Base-by-base conservation (phyloP, 37 sponge, comb jelly and placozoan species). In the Halisarca cf. caerulea region DNA sequence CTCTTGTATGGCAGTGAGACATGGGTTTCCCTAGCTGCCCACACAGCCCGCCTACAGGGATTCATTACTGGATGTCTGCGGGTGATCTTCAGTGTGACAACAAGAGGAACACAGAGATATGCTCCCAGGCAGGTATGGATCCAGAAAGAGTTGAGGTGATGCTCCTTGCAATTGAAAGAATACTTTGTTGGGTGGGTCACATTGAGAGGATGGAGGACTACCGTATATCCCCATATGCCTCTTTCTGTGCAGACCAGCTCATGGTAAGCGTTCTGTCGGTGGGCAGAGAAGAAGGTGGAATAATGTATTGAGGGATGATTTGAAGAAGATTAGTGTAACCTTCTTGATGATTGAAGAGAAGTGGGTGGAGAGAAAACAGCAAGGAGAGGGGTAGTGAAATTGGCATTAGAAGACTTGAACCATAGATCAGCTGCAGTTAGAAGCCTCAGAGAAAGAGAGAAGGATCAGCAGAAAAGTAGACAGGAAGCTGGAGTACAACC, bases 1-100 rank as follows among this genome's bases (percentile, higher is more conserved):
- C 45, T 77, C 27, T 24, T 77, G 78, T 77, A 77, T 37, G 78
- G n/a, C 25, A 17, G n/a, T 3, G 78, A 51, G 28, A 77, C 78
- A 7, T 44, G 53, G 54, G 44, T 37, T 8, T 2, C 69, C 28
- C 28, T 27, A 25, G 2, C 33, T 4, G 35, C 30, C 4, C 28
- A 68, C 35, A 68, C 1, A 0, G 4, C 33, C 1, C 28, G 33
- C 7, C 33, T 68, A 3, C 33, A 68, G 28, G 69, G 28, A 0
- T 68, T 68, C 69, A 7, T 27, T 33, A 68, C 28, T 3, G 33
- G 69, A n/a, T 68, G 69, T 33, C 33, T 68, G 11, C 0, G 69
- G 4, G 28, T 25, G 15, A 68, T 68, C 33, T 33, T 68, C 1
- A 33, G 69, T 68, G 33, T 68, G 69, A 68, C 33, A 7, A 25